These are phyloP conservation scores for Colinus virginianus DNA, from an alignment of 2,113 vertebrate species.

Conservation along the genomic window DNA sequence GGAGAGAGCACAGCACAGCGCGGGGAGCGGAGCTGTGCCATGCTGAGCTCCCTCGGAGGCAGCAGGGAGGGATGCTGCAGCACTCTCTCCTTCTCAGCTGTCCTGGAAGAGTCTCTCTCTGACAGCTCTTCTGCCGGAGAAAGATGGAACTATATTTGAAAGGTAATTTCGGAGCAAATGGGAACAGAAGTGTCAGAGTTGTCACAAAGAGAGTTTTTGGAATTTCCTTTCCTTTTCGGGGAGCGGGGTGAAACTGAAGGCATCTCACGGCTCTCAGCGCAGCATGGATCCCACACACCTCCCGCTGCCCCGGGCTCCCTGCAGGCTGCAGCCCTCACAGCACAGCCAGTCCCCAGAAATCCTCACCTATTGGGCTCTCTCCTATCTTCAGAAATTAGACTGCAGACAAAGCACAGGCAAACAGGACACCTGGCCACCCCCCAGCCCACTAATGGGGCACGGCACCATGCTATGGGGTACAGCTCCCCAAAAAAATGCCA, in stretches of 20 bases:
- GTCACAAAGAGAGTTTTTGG: neutral
- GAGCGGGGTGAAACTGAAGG: neutral
- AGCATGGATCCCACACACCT: neutral
- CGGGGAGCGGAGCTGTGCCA: neutral
- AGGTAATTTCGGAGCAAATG: conserved; percentile 47
- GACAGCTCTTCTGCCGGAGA: conserved; percentile 30
- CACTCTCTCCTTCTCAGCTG: conserved; percentile 15
- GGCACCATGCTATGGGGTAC: accelerated
- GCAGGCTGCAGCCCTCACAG: neutral
- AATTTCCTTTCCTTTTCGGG: conserved; percentile 1
- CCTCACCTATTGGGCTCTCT: neutral
- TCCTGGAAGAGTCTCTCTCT: conserved; percentile 40
- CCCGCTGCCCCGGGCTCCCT: neutral
- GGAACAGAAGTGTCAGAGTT: conserved; percentile 42
- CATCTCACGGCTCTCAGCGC: neutral
- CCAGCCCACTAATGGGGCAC: neutral
- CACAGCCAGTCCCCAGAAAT: accelerated
- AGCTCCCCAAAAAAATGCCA: accelerated
- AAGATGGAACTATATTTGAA: conserved; percentile 29
- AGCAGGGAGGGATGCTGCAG: neutral
- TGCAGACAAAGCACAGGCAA: neutral
- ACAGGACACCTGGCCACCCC: accelerated
- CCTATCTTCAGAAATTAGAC: neutral
- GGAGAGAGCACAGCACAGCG: conserved; percentile 23
- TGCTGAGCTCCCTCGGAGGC: neutral